Conservation (phyloP, 2,888 invertebrate genomes). For the Euplexia lucipara region DNA sequence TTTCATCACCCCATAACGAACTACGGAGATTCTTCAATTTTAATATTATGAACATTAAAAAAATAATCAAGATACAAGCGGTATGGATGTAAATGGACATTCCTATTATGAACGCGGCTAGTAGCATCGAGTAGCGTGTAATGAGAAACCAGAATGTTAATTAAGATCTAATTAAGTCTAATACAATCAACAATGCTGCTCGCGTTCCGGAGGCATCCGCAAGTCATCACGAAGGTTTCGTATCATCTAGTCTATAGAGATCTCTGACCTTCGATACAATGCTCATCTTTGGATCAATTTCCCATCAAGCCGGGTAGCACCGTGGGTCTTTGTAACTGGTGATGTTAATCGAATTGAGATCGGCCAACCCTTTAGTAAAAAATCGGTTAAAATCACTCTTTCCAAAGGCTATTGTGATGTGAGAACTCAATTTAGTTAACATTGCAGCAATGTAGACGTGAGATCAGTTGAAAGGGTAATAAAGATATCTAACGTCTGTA, state of each 20-base stretch:
- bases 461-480: constrained; percentile 82
- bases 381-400: constrained; percentile 87
- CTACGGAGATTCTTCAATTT: constrained; percentile 71
- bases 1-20: constrained; percentile 78
- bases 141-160: constrained; percentile 91
- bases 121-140: constrained; percentile 89
- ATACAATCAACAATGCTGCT: constrained; percentile 91
- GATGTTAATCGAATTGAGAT: constrained; percentile 88
- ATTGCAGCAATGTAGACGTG: constrained; percentile 78
- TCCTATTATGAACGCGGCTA: constrained; percentile 85
- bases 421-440: constrained; percentile 90
- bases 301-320: constrained; percentile 55
- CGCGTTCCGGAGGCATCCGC: constrained; percentile 88
- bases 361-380: constrained; percentile 90
- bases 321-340: constrained; percentile 75
- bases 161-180: constrained; percentile 91
- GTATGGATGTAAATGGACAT: constrained; percentile 85
- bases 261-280: constrained; percentile 76
- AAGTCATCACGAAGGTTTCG: constrained; percentile 86
- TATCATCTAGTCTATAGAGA: constrained; percentile 75
- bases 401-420: constrained; percentile 87
- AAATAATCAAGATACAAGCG: constrained; percentile 83
- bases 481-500: constrained; percentile 79
- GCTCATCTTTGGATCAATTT: constrained; percentile 43
- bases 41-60: constrained; percentile 78